Conservation (phyloP, 2,113 vertebrate species). For the Labeo catla region DNA sequence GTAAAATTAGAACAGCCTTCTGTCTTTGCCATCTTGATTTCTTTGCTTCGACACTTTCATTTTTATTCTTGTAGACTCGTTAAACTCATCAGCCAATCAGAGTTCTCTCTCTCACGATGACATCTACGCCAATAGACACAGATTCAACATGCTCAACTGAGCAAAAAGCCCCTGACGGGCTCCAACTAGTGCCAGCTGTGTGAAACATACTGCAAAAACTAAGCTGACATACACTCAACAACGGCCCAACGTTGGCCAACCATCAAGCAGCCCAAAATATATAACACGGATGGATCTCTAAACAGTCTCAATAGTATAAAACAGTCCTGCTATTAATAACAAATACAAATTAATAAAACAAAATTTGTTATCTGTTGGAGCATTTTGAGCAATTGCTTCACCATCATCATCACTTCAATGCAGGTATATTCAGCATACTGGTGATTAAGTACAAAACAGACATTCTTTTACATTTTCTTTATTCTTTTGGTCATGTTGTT, state of each 20-base stretch:
- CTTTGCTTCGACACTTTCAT: neutral
- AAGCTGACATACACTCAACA: neutral
- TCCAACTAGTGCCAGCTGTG: neutral
- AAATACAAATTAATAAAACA: neutral
- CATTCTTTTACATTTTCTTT: too few species aligned
- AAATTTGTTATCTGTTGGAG: neutral
- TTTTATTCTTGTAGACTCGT: neutral
- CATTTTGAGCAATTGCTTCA: neutral
- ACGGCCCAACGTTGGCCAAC: too few species aligned
- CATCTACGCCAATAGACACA: neutral
- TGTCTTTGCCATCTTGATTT: neutral
- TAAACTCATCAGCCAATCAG: neutral
- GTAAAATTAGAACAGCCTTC: neutral
- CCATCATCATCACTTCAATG: neutral
- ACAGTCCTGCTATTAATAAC: neutral
- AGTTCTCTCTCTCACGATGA: neutral
- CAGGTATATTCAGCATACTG: too few species aligned
- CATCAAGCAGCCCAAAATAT: too few species aligned
- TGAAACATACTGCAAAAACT: neutral
- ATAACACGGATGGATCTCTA: neutral
- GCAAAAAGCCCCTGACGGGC: neutral
- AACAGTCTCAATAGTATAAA: neutral
- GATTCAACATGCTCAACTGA: neutral
- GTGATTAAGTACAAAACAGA: too few species aligned
- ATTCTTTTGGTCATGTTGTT: too few species aligned